Evolutionary conservation across 2,888 invertebrate species (phyloP), one percentile per base, ranked within the genome.

Genomic region (Andricus quercusramuli): DNA sequence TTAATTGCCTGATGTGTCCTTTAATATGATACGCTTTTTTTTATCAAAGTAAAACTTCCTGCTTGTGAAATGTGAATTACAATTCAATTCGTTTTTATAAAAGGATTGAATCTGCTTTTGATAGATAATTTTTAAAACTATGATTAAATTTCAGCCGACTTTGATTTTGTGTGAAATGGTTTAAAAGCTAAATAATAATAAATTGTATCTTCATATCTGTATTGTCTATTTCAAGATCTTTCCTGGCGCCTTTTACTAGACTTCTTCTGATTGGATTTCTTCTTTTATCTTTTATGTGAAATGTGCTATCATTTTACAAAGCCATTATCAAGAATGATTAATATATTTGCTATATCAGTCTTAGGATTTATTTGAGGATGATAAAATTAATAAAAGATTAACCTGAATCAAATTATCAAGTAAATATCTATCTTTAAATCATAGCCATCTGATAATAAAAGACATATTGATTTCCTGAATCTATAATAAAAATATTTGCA

Each of bases 221-320:
- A 56, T n/a, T 56, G 11, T 56, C 56, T n/a, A 56, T n/a, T 56
- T n/a, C n/a, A 9, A 56, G 56, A 56, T 56, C n/a, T 56, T n/a
- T 56, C 9, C n/a, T 20, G 56, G 56, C 22, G 22, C 25, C 25
- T 62, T 62, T 22, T 59, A 59, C 22, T 59, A 59, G 22, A 22
- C n/a, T 59, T 13, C 22, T 62, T 25, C 25, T 15, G 15, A 25
- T 62, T 25, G n/a, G n/a, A 11, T 56, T n/a, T 29, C 47, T 44
- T 29, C 17, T 51, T 70, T 70, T 70, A 70, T 70, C 70, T 56
- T 29, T 25, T 51, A 74, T 74, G 56, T 56, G n/a, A 74, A 56
- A 74, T 74, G n/a, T 15, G 62, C 9, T 25, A 74, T 32, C 29
- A 32, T 68, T 44, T 44, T 25, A 44, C 17, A 47, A 68, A 68